phyloP scores from a whole-genome alignment of 2,797 vertebrate genomes.

The Borostomias antarcticus region DNA sequence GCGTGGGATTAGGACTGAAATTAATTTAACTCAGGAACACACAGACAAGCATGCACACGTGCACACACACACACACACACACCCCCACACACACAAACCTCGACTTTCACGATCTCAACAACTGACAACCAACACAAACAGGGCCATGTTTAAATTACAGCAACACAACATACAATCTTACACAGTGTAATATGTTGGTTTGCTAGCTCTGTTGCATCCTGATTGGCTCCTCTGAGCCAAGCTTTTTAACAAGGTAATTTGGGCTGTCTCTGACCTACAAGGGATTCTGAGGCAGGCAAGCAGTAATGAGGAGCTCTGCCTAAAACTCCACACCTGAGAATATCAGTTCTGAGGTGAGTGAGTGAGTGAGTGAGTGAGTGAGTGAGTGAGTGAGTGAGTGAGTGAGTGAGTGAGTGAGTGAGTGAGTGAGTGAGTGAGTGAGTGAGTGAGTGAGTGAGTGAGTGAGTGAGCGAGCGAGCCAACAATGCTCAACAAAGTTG shows the following conservation, averaged over 20 bases:
- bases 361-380: too few relatives aligned
- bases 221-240: slow-evolving; percentile 9
- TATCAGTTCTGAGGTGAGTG: background rate
- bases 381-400: too few relatives aligned
- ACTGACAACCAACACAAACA: background rate
- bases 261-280: slow-evolving; percentile 13
- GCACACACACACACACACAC: slow-evolving; percentile 12
- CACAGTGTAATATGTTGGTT: slow-evolving; percentile 6
- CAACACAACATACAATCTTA: background rate
- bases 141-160: background rate
- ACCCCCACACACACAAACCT: too few relatives aligned
- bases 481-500: background rate
- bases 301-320: background rate
- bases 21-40: background rate
- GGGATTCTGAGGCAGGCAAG: background rate
- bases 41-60: background rate
- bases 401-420: too few relatives aligned
- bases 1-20: slow-evolving; percentile 13
- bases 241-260: slow-evolving; percentile 20
- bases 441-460: background rate
- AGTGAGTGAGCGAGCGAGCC: background rate
- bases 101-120: too few relatives aligned
- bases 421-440: too few relatives aligned
- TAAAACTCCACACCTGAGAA: slow-evolving; percentile 4
- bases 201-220: background rate